Base-by-base conservation (phyloP, 2,797 vertebrate genomes). In the Girardinus metallicus region DNA sequence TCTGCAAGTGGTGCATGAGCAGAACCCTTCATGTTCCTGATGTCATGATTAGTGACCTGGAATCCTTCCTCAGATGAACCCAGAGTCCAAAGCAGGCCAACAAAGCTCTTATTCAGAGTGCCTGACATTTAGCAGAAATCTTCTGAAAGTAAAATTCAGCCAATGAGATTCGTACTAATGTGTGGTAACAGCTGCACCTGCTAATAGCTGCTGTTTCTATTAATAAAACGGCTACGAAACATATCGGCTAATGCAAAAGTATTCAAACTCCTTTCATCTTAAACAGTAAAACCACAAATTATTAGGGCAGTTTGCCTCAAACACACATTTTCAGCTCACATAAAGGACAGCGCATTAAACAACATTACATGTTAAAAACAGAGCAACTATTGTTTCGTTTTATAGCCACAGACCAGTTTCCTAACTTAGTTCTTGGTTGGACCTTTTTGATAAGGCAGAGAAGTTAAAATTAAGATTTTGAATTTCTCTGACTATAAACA, bases 121-220 rank as follows among this genome's bases (percentile, higher is more conserved):
- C 39, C 26, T 81, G 73, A 77, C 82, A 82, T 62, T 80, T 82
- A 66, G 53, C 57, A 79, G 49, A 80, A 77, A 75, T 72, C 51
- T 55, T 72, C 62, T 82, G 71, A 85, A 79, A 77, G 71, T 77
- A 78, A 83, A 70, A 73, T 76, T 53, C n/a, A 57, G 71, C 36
- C 34, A 62, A 79, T 81, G 77, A 76, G 72, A 73, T n/a, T 47
- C 1, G 36, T 26, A 53, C 53, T 82, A 68, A 60, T 78, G 49
- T 44, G 36, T 70, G 49, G 9, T 36, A 41, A 16, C n/a, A 75
- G 46, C 41, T 73, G 41, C 51, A 55, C 66, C 66, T 72, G 34
- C 57, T 79, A 23, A 74, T 34, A 15, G 46, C 72, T 49, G 21
- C 72, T 21, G 10, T 13, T 53, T 68, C 36, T 74, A n/a, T 10